Percentiles rank a stretch among this genome's conserved stretches.
These are phyloP conservation scores for Pocillopora meandrina DNA, from an alignment of 92 coral and sea anemone species.

Conservation along the genomic window DNA sequence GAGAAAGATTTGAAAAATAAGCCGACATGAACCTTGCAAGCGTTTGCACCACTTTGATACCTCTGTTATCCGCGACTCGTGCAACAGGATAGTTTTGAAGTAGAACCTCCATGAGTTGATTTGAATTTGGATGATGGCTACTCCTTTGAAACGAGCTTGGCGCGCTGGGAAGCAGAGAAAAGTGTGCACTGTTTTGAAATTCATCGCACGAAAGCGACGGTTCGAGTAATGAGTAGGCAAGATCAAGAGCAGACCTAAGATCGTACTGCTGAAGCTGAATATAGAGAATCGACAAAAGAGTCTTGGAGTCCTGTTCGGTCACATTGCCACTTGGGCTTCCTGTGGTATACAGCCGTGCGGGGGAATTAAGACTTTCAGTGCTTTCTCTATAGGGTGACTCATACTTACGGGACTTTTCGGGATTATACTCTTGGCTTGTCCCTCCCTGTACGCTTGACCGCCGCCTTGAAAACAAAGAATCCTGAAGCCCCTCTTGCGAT, in stretches of 20 bases:
- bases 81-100: conserved; percentile 82
- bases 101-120: conserved; percentile 58
- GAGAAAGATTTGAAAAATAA: conserved; percentile 89
- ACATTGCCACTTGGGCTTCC: conserved; percentile 14
- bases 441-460: conserved; percentile 14
- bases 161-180: conserved; percentile 54
- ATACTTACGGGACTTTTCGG: conserved; percentile 19
- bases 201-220: conserved; percentile 61
- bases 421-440: conserved; percentile 1
- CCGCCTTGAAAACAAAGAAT: conserved; percentile 65
- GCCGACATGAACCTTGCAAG: conserved; percentile 93
- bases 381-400: conserved; percentile 8
- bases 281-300: conserved; percentile 83
- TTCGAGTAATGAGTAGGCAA: conserved; percentile 81
- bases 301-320: conserved; percentile 61
- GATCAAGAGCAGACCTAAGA: conserved; percentile 78
- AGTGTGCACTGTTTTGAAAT: conserved; percentile 46
- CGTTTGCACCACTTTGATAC: conserved; percentile 79
- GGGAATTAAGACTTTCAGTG: background rate
- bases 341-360: conserved; percentile 20
- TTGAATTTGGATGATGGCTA: conserved; percentile 52
- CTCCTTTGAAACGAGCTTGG: conserved; percentile 52
- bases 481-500: conserved; percentile 42
- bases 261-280: conserved; percentile 87
- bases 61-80: conserved; percentile 77